These are phyloP conservation scores for Ptyas mucosa DNA, from an alignment of 2,113 vertebrate genomes.

Conservation along the genomic window DNA sequence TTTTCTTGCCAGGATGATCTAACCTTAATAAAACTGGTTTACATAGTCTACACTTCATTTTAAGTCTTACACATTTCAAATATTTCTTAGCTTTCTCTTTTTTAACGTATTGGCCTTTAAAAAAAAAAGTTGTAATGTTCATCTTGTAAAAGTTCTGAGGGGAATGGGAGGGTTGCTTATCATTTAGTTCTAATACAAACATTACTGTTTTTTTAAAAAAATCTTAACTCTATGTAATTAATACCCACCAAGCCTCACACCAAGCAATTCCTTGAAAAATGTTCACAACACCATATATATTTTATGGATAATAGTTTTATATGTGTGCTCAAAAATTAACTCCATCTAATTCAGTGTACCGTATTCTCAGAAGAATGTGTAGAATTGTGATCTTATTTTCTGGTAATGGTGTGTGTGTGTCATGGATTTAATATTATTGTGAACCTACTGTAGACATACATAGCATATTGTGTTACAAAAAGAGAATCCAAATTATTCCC, in stretches of 20 bases:
- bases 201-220: background rate
- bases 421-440: background rate
- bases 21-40: background rate
- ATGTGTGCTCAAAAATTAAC: background rate
- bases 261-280: background rate
- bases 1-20: background rate
- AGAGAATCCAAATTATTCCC: conserved; percentile 1
- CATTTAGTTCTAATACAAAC: background rate
- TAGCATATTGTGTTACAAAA: background rate
- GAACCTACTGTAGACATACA: background rate
- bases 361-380: background rate
- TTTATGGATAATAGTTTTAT: background rate
- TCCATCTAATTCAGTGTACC: background rate
- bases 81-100: background rate
- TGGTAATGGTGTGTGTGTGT: background rate
- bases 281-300: background rate
- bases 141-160: background rate
- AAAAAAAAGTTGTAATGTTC: background rate
- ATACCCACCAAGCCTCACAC: background rate
- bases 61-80: background rate
- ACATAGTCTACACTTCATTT: background rate
- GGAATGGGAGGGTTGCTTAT: background rate
- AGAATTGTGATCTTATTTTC: background rate
- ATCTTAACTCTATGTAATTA: no score
- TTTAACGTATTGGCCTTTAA: background rate